A percentile compares a stretch with the other conserved stretches of the same genome.
Conservation (phyloP, 1,140 invertebrate genomes). For the Calephelis virginiensis region DNA sequence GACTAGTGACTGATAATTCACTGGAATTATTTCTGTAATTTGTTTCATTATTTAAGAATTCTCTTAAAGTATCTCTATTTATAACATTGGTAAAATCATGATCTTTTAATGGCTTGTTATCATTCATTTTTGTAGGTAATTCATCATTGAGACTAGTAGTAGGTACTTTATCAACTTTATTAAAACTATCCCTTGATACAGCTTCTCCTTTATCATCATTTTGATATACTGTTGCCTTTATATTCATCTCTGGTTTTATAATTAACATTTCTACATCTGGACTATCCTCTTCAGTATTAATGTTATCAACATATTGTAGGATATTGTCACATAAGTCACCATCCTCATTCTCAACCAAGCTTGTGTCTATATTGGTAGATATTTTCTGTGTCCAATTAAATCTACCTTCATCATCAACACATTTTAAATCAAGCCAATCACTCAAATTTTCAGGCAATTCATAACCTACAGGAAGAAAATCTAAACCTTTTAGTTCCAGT, state of each 20-base stretch:
- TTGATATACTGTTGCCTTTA: slow-evolving; percentile 12
- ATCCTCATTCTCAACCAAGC: slow-evolving; percentile 45
- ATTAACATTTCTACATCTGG: slow-evolving; percentile 22
- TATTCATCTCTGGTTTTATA: slow-evolving; percentile 20
- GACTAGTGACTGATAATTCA: slow-evolving; percentile 51
- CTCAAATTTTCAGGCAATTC: slow-evolving; percentile 72
- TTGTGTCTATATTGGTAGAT: slow-evolving; percentile 35
- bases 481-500: slow-evolving; percentile 69
- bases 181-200: slow-evolving; percentile 41
- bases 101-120: slow-evolving; percentile 26
- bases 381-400: slow-evolving; percentile 58
- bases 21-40: slow-evolving; percentile 51
- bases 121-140: background rate
- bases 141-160: slow-evolving; percentile 21
- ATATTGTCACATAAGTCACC: slow-evolving; percentile 50
- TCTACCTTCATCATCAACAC: slow-evolving; percentile 61
- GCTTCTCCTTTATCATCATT: slow-evolving; percentile 38
- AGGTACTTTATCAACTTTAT: no score
- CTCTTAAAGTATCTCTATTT: slow-evolving; percentile 42
- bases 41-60: slow-evolving; percentile 65
- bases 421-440: slow-evolving; percentile 75
- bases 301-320: slow-evolving; percentile 55
- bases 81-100: slow-evolving; percentile 51
- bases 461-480: slow-evolving; percentile 75
- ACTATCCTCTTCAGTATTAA: slow-evolving; percentile 39